phyloP scores from a whole-genome alignment of 1,140 invertebrate genomes.

The Lanistes nyassanus region DNA sequence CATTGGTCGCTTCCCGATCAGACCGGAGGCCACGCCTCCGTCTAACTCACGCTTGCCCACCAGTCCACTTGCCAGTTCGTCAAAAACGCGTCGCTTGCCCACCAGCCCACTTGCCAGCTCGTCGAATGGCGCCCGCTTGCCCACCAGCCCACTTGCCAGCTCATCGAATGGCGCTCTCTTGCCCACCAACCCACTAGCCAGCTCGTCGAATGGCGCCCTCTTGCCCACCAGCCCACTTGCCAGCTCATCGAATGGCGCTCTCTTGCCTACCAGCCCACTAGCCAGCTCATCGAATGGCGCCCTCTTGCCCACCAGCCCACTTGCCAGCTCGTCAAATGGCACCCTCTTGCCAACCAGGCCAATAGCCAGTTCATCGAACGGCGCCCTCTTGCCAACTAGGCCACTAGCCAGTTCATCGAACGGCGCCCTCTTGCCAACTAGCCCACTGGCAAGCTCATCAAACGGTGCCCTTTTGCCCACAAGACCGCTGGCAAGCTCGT shows the following conservation, averaged over 20 bases:
- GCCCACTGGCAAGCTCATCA: slow-evolving; percentile 15
- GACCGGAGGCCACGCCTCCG: slow-evolving; percentile 30
- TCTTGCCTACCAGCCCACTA: slow-evolving; percentile 26
- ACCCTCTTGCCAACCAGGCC: slow-evolving; percentile 17
- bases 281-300: slow-evolving; percentile 14
- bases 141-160: slow-evolving; percentile 33
- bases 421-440: slow-evolving; percentile 17
- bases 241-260: slow-evolving; percentile 7
- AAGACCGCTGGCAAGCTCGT: slow-evolving; percentile 20
- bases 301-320: slow-evolving; percentile 22
- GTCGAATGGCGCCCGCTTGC: slow-evolving; percentile 39
- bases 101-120: slow-evolving; percentile 43
- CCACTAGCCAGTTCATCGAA: slow-evolving; percentile 25
- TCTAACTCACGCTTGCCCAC: slow-evolving; percentile 40
- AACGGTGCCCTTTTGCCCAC: slow-evolving; percentile 26
- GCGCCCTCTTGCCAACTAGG: slow-evolving; percentile 19
- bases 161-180: slow-evolving; percentile 15
- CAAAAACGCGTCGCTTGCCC: slow-evolving; percentile 37
- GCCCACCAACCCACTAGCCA: slow-evolving; percentile 23
- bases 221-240: slow-evolving; percentile 20
- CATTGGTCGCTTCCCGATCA: slow-evolving; percentile 39
- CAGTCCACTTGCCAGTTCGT: slow-evolving; percentile 37
- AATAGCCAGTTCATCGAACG: slow-evolving; percentile 16
- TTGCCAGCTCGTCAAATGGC: slow-evolving; percentile 17
- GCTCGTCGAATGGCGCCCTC: slow-evolving; percentile 11